Evolutionary conservation across 2,888 invertebrate genomes (phyloP).

Genomic region (Conomelus anceps): DNA sequence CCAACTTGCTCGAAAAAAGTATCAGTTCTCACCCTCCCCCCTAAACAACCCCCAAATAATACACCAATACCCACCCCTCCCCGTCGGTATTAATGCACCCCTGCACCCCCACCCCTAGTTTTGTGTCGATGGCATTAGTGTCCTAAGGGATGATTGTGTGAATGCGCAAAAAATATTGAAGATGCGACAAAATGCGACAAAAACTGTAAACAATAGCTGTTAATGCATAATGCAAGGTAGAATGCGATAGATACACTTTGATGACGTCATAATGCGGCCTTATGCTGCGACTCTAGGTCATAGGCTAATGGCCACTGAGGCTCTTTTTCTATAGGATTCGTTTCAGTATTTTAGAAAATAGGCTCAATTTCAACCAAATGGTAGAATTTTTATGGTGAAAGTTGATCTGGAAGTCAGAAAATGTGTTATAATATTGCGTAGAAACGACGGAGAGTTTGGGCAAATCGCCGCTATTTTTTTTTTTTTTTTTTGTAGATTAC

Average conservation of each 20-base stretch:
- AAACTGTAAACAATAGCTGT: constrained; percentile 13
- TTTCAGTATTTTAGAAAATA: background rate
- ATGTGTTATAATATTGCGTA: too few relatives aligned
- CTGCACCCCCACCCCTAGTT: background rate
- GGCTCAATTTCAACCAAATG: background rate
- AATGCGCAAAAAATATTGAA: background rate
- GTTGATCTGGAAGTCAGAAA: too few relatives aligned
- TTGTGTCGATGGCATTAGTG: background rate
- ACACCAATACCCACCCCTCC: background rate
- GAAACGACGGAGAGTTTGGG: too few relatives aligned
- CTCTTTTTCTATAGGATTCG: too few relatives aligned
- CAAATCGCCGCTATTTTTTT: too few relatives aligned
- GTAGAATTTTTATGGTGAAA: background rate
- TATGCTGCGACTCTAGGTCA: background rate
- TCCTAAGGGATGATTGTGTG: background rate
- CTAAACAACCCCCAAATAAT: background rate
- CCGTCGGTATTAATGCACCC: background rate
- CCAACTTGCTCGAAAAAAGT: background rate
- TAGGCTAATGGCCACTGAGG: background rate
- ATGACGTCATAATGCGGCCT: background rate
- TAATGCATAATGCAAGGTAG: constrained; percentile 6
- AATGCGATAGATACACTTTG: background rate
- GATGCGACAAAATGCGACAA: constrained; percentile 6
- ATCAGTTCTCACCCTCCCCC: background rate
- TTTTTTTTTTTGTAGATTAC: too few relatives aligned